A percentile compares a stretch with the other conserved stretches of the same genome.
phyloP scores from a whole-genome alignment of 1,140 invertebrate genomes.

The Cyphomyrmex costatus region DNA sequence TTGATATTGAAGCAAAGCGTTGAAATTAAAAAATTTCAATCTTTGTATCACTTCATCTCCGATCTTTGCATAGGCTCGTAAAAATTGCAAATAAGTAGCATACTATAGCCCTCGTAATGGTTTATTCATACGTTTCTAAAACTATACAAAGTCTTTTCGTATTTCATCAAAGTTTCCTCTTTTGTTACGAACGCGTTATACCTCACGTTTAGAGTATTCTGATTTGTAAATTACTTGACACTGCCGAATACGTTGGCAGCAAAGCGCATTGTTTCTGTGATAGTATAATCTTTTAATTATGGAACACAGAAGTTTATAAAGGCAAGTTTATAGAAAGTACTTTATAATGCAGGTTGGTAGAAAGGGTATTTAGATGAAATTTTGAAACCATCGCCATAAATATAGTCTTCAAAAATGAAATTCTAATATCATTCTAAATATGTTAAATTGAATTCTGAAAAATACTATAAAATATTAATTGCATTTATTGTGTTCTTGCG shows the following conservation, averaged over 20 bases:
- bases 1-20: not conserved
- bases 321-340: not conserved
- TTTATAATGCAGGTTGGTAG: not conserved
- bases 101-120: slow-evolving; percentile 15
- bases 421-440: not conserved
- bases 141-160: slow-evolving; percentile 25
- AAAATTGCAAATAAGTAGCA: not conserved
- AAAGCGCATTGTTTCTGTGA: slow-evolving; percentile 46
- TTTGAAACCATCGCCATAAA: not conserved
- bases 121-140: slow-evolving; percentile 56
- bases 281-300: slow-evolving; percentile 73
- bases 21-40: slow-evolving; percentile 2
- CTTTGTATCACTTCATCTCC: not conserved
- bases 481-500: not conserved
- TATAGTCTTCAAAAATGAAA: not conserved
- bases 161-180: slow-evolving; percentile 49
- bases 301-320: not conserved
- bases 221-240: slow-evolving; percentile 66
- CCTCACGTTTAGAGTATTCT: not conserved
- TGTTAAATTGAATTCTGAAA: slow-evolving; percentile 3
- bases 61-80: not conserved
- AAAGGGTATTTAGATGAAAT: not conserved
- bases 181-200: slow-evolving; percentile 8
- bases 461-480: slow-evolving; percentile 11
- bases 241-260: not conserved